Evolutionary conservation across 53 echinoderm and acorn worm genomes (phyloP).

Genomic region (Hippasteria phrygiana): DNA sequence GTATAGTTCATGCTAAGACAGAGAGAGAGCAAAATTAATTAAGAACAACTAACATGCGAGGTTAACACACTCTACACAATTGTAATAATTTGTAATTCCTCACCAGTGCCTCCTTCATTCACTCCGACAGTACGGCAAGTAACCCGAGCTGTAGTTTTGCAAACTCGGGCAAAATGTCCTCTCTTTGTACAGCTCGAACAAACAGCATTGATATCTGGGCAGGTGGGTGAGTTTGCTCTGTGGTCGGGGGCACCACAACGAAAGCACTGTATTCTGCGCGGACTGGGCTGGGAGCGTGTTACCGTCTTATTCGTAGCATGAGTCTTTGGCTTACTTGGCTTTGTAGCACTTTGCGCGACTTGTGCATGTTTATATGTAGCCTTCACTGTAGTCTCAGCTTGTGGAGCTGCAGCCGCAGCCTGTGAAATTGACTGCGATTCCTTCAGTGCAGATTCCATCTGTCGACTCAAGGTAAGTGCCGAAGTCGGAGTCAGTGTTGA

Average conservation of each 20-base stretch:
- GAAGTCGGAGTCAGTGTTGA: too few relatives aligned
- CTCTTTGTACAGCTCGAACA: slow-evolving; percentile 33
- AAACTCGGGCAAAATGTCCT: slow-evolving; percentile 4
- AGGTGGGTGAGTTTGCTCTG: neutral
- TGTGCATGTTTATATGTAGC: too few relatives aligned
- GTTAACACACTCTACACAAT: neutral
- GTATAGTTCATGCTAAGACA: slow-evolving; percentile 25
- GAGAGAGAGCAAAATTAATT: slow-evolving; percentile 4
- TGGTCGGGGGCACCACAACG: neutral
- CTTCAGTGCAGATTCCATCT: too few relatives aligned
- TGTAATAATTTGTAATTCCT: neutral
- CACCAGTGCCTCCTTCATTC: neutral
- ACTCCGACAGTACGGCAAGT: neutral
- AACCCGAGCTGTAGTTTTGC: neutral
- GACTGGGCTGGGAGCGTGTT: too few relatives aligned
- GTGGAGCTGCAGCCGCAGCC: too few relatives aligned
- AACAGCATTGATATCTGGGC: neutral
- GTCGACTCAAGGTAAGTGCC: too few relatives aligned
- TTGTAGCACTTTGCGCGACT: too few relatives aligned
- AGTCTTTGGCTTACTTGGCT: too few relatives aligned
- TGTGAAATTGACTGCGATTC: too few relatives aligned
- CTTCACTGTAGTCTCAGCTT: too few relatives aligned
- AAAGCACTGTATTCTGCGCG: too few relatives aligned
- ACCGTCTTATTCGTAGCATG: too few relatives aligned
- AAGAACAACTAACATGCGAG: neutral